These are phyloP conservation scores for Sebastes glaucus DNA, from an alignment of 2,797 vertebrate species.

Conservation along the genomic window DNA sequence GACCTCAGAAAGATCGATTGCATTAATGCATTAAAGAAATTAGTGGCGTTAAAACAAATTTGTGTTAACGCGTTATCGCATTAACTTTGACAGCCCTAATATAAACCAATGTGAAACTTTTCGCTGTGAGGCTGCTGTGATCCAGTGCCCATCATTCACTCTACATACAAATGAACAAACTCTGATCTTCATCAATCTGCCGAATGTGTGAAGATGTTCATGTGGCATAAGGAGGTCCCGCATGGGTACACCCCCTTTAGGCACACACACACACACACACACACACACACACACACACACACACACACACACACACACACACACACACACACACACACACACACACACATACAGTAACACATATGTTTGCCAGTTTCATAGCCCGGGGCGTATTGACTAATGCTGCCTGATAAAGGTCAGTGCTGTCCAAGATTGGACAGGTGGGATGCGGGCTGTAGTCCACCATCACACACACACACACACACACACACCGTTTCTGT, in stretches of 20 bases:
- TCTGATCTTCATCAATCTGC: constrained; percentile 11
- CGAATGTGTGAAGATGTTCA: constrained; percentile 4
- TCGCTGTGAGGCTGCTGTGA: neutral
- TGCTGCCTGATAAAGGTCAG: constrained; percentile 71
- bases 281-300: constrained; percentile 7
- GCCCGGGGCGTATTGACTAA: constrained; percentile 67
- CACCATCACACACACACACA: constrained; percentile 24
- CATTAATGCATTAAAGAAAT: too few species aligned
- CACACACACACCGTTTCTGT: constrained; percentile 16
- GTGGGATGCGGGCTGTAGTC: constrained; percentile 32
- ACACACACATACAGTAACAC: constrained; percentile 20
- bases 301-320: neutral
- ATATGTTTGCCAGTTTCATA: constrained; percentile 52
- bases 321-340: neutral
- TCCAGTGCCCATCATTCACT: constrained; percentile 12
- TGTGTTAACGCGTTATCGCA: too few species aligned
- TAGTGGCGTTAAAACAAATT: too few species aligned
- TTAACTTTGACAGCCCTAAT: too few species aligned
- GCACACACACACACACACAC: constrained; percentile 2
- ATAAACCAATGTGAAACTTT: neutral
- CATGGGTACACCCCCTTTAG: neutral
- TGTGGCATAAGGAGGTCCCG: neutral
- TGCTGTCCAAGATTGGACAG: constrained; percentile 60
- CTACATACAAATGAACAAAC: constrained; percentile 9
- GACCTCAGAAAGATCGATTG: too few species aligned